Base-by-base conservation (phyloP, 2,888 invertebrate species). In the Nebria brevicollis region DNA sequence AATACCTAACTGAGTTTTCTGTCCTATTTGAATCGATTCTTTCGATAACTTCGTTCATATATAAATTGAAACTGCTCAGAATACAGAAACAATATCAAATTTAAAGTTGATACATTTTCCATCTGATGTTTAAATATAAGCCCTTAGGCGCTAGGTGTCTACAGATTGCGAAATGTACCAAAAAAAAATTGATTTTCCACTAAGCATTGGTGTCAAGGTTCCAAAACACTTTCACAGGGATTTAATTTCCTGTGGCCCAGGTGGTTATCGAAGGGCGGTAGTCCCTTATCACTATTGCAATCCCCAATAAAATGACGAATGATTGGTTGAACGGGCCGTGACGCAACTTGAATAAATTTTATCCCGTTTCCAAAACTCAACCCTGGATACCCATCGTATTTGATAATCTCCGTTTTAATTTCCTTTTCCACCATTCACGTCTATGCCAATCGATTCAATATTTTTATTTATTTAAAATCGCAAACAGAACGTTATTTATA, bases 361-460 rank as follows among this genome's bases (percentile, higher is more conserved):
- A 54, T 13, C 54, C 54, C 11, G 8, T 54, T 13, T 54, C 54
- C 20, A 11, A 11, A 70, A 70, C 20, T 13, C 20, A 1, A 25
- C 34, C 20, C 72, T 65, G 41, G 25, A n/a, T n/a, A 15, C 34
- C 65, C 72, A 72, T 64, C 77, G 65, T 13, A 54, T 26, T 25
- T 34, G 41, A 77, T 77, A 54, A 77, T 77, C 77, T 77, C 77
- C 77, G 77, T 43, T 65, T 70, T 72, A 77, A 77, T 77, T 77
- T 77, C 77, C 77, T n/a, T 15, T 41, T 34, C 72, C 25, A 72
- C 68, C 54, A 54, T 13, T 5, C 11, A 54, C 54, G 54, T 54
- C 54, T 3, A 54, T 54, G 4, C 7, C 54, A 54, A 54, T 54
- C 7, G 54, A 54, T 54, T 3, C 7, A 54, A 54, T 54, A 11